phyloP scores from a whole-genome alignment of 2,888 invertebrate species.

The Cosmorhoe ocellata region DNA sequence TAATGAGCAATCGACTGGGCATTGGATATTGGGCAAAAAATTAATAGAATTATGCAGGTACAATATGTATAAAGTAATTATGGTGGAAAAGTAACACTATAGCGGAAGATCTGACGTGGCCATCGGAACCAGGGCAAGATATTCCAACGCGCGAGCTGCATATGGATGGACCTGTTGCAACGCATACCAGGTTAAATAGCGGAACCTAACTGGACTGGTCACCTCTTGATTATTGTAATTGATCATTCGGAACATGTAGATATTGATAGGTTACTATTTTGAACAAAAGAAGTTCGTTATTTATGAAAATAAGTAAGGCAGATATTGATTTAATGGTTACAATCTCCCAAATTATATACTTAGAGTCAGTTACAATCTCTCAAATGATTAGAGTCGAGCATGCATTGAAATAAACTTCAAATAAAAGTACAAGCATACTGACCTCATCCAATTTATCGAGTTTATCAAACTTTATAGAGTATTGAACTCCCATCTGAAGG shows the following conservation, averaged over 20 bases:
- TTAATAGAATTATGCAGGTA: constrained; percentile 8
- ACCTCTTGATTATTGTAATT: constrained; percentile 17
- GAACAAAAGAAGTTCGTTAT: no score
- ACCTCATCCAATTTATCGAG: constrained; percentile 25
- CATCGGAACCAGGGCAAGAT: constrained; percentile 29
- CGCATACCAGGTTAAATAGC: constrained; percentile 66
- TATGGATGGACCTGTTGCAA: constrained; percentile 55
- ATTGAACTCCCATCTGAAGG: constrained; percentile 32
- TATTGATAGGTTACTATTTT: neutral
- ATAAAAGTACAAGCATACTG: constrained; percentile 15
- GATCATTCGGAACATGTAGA: constrained; percentile 10
- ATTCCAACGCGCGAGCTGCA: constrained; percentile 39
- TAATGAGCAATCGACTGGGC: neutral
- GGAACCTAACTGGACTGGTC: constrained; percentile 64
- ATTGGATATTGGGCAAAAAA: constrained; percentile 5
- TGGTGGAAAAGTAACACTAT: no score
- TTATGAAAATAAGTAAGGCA: no score
- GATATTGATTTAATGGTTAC: no score
- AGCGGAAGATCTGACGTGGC: constrained; percentile 32
- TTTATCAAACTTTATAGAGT: constrained; percentile 28
- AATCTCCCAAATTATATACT: no score
- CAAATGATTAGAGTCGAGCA: neutral
- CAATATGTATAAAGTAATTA: no score
- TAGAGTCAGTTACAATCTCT: neutral
- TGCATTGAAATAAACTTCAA: neutral